These are phyloP conservation scores for Pasiphila rectangulata DNA, from an alignment of 2,888 invertebrate species.

Conservation along the genomic window DNA sequence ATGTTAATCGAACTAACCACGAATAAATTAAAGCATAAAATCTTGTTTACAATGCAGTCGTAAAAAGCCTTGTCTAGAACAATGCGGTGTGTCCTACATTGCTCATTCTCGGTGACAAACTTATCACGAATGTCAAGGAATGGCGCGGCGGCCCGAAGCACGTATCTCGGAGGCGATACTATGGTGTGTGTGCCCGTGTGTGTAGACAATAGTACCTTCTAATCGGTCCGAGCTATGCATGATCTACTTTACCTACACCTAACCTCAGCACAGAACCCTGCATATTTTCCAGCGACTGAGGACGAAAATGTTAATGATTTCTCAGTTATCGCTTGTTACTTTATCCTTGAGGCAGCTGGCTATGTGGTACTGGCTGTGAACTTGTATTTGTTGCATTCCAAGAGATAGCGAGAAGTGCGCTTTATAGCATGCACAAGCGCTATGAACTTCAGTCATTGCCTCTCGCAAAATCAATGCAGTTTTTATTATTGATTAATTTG, in stretches of 20 bases:
- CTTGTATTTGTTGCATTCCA: constrained; percentile 40
- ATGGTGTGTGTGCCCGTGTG: neutral
- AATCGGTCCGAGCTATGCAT: neutral
- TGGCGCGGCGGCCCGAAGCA: constrained; percentile 7
- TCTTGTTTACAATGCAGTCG: neutral
- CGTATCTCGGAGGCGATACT: constrained; percentile 2
- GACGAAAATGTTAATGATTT: no score
- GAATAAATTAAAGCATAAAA: neutral
- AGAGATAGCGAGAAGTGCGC: constrained; percentile 45
- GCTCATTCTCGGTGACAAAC: neutral
- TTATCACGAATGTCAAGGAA: constrained; percentile 13
- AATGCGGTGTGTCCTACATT: neutral
- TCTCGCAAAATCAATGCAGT: no score
- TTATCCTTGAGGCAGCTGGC: no score
- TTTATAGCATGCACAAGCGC: constrained; percentile 31
- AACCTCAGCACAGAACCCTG: neutral
- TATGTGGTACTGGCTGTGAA: no score
- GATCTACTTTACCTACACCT: neutral
- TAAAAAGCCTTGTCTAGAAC: neutral
- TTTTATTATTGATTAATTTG: no score
- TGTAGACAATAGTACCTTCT: neutral
- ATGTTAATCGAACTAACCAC: no score
- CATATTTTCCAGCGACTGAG: no score
- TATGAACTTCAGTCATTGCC: no score
- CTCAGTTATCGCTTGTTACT: no score